Evolutionary conservation across 2,888 invertebrate species (phyloP).

Genomic region (Muscina levida): DNA sequence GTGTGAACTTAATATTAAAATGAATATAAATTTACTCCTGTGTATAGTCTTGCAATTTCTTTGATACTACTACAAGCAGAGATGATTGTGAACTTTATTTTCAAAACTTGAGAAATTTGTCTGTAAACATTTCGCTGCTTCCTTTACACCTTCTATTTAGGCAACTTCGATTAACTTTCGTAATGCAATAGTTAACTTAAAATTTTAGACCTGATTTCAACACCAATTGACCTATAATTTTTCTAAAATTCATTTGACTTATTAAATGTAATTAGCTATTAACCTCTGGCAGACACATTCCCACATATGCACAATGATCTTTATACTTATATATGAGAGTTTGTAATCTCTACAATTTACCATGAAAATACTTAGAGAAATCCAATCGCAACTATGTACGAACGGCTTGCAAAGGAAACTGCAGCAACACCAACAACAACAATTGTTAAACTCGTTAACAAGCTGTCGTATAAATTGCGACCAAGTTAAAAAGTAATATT

Average conservation of each 20-base stretch:
- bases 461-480: constrained; percentile 65
- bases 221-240: neutral
- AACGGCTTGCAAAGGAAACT: neutral
- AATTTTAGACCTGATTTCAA: no score
- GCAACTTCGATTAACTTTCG: no score
- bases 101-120: no score
- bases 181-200: no score
- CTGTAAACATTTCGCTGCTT: no score
- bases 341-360: constrained; percentile 29
- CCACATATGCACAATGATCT: constrained; percentile 4
- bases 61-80: no score
- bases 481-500: constrained; percentile 62
- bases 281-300: constrained; percentile 1
- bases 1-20: no score
- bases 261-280: neutral
- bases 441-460: constrained; percentile 65
- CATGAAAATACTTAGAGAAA: neutral
- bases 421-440: neutral
- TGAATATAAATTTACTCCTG: no score
- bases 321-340: neutral
- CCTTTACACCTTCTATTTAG: no score
- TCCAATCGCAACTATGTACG: constrained; percentile 9
- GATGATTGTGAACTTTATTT: no score
- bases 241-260: neutral
- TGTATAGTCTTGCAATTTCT: no score